Conservation (phyloP, 2,888 invertebrate species). For the Microctonus hyperodae region DNA sequence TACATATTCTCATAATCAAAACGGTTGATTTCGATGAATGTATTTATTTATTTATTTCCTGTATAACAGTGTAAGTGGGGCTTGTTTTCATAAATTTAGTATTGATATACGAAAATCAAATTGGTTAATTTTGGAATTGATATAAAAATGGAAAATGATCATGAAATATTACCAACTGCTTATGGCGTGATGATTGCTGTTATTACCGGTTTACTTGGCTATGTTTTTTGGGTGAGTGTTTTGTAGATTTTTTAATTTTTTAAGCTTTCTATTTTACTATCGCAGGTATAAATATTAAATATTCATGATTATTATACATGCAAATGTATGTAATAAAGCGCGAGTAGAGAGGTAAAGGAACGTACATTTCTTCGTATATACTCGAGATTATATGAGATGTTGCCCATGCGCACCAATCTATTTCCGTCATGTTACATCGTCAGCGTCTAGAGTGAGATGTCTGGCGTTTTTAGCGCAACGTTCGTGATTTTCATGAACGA, state of each 20-base stretch:
- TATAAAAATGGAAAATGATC: slow-evolving; percentile 42
- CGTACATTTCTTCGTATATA: neutral
- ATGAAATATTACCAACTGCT: slow-evolving; percentile 55
- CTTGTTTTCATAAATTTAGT: neutral
- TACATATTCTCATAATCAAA: neutral
- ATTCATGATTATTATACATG: neutral
- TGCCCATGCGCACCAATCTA: slow-evolving; percentile 19
- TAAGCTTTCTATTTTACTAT: neutral
- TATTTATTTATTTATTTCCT: neutral
- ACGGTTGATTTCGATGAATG: too few species aligned
- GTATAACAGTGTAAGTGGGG: neutral
- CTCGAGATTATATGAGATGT: neutral
- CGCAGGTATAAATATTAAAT: neutral
- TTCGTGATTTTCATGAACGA: slow-evolving; percentile 4
- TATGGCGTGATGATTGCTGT: slow-evolving; percentile 60
- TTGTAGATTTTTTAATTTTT: neutral
- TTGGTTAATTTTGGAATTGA: neutral
- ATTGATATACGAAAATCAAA: too few species aligned
- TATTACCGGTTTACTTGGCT: slow-evolving; percentile 56
- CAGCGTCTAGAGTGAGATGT: slow-evolving; percentile 18
- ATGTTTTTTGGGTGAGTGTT: slow-evolving; percentile 59
- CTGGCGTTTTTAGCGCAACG: slow-evolving; percentile 11
- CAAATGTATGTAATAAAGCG: neutral
- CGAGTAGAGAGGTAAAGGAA: too few species aligned
- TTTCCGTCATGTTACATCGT: slow-evolving; percentile 14